Evolutionary conservation across 23 tunicate genomes (phyloP).

Genomic region (Ciona savignyi): DNA sequence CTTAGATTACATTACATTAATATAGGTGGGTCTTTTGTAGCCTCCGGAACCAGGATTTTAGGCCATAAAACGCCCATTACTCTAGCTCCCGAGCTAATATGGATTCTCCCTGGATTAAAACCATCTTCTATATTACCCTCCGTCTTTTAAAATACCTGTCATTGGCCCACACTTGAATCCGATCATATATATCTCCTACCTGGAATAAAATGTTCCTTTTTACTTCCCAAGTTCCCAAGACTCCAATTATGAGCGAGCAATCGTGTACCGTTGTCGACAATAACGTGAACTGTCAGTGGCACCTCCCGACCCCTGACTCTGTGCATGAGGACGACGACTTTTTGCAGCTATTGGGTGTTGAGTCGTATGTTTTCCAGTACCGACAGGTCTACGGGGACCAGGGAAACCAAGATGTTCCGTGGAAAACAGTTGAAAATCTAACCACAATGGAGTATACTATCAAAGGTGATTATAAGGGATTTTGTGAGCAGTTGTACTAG

Average conservation of each 20-base stretch:
- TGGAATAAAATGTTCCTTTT: no score
- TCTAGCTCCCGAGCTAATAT: no score
- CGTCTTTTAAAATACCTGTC: no score
- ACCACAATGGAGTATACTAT: slow-evolving; percentile 15
- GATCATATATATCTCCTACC: no score
- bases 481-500: no score
- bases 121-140: no score
- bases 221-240: slow-evolving; percentile 20
- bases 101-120: no score
- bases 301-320: not conserved
- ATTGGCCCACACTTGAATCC: no score
- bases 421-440: slow-evolving; percentile 47
- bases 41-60: no score
- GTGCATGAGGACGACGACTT: slow-evolving; percentile 2
- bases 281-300: slow-evolving; percentile 26
- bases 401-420: slow-evolving; percentile 33
- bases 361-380: slow-evolving; percentile 38
- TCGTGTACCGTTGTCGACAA: slow-evolving; percentile 11
- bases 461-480: slow-evolving; percentile 17
- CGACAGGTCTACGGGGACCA: slow-evolving; percentile 34
- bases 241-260: slow-evolving; percentile 20
- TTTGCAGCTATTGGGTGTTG: not conserved
- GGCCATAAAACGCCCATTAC: no score
- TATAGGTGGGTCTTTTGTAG: no score
- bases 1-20: no score